These are phyloP conservation scores for Camponotus vicinus DNA, from an alignment of 1,140 invertebrate genomes.

Conservation along the genomic window DNA sequence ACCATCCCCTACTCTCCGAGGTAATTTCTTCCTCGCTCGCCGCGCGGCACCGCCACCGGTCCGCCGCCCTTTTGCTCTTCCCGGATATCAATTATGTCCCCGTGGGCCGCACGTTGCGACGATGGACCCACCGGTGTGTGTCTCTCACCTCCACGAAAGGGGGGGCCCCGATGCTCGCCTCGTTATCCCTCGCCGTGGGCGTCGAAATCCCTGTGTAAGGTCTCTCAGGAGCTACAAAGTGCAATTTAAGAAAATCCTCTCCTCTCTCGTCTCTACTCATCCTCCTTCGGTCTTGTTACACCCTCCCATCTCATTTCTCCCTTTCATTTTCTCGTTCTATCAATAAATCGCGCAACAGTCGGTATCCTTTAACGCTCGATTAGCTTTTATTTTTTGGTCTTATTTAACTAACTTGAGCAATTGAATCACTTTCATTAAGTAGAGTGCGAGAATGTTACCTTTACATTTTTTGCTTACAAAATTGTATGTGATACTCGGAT, in stretches of 20 bases:
- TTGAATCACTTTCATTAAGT: background rate
- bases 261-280: conserved; percentile 33
- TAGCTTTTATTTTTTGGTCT: background rate
- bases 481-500: background rate
- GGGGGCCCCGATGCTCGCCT: conserved; percentile 68
- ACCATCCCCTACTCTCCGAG: conserved; percentile 40
- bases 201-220: conserved; percentile 79
- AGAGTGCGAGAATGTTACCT: background rate
- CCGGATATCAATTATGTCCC: conserved; percentile 82
- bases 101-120: conserved; percentile 71
- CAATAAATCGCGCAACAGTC: conserved; percentile 66
- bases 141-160: conserved; percentile 70
- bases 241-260: conserved; percentile 81
- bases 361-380: conserved; percentile 41
- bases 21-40: conserved; percentile 59
- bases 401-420: conserved; percentile 10
- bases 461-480: background rate
- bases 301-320: conserved; percentile 44
- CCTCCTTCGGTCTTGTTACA: conserved; percentile 31
- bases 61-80: conserved; percentile 75
- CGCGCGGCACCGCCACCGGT: conserved; percentile 56
- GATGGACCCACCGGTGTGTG: conserved; percentile 78
- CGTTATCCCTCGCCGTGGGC: conserved; percentile 82
- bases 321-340: conserved; percentile 55
- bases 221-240: conserved; percentile 81